phyloP scores from a whole-genome alignment of 1,140 invertebrate species.

The Tetramorium alpestre region DNA sequence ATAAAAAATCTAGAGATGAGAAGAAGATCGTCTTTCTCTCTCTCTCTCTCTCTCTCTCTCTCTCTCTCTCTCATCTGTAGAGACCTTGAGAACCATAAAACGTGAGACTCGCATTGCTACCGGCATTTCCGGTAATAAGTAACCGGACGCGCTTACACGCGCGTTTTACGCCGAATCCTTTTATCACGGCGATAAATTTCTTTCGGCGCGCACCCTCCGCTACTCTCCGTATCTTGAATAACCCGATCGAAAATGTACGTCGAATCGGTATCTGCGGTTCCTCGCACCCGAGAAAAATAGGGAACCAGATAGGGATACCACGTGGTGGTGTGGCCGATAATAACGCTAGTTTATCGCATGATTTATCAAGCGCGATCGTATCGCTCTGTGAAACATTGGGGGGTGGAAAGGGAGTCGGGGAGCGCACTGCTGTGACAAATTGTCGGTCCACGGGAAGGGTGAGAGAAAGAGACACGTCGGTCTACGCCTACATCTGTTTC shows the following conservation, averaged over 20 bases:
- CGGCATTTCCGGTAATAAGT: not conserved
- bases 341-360: slow-evolving; percentile 80
- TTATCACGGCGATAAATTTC: slow-evolving; percentile 54
- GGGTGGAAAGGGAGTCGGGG: slow-evolving; percentile 49
- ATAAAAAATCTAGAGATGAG: not conserved
- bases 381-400: slow-evolving; percentile 60
- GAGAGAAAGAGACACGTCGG: slow-evolving; percentile 69
- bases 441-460: slow-evolving; percentile 78
- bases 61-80: not conserved
- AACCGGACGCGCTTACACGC: slow-evolving; percentile 15
- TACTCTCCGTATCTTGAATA: not conserved
- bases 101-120: not conserved
- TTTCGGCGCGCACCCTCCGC: slow-evolving; percentile 16
- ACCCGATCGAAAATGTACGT: slow-evolving; percentile 16
- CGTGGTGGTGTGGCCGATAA: slow-evolving; percentile 70
- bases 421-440: slow-evolving; percentile 79
- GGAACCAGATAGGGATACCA: slow-evolving; percentile 34
- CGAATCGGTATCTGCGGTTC: slow-evolving; percentile 19
- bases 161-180: slow-evolving; percentile 31
- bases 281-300: slow-evolving; percentile 7
- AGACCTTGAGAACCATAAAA: too few species aligned
- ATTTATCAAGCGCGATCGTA: slow-evolving; percentile 82
- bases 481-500: slow-evolving; percentile 81
- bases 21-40: not conserved
- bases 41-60: too few species aligned